Evolutionary conservation across 2,113 vertebrate species (phyloP), one percentile per base, ranked within the genome.

Genomic region (Ptilorrhoa leucosticta): DNA sequence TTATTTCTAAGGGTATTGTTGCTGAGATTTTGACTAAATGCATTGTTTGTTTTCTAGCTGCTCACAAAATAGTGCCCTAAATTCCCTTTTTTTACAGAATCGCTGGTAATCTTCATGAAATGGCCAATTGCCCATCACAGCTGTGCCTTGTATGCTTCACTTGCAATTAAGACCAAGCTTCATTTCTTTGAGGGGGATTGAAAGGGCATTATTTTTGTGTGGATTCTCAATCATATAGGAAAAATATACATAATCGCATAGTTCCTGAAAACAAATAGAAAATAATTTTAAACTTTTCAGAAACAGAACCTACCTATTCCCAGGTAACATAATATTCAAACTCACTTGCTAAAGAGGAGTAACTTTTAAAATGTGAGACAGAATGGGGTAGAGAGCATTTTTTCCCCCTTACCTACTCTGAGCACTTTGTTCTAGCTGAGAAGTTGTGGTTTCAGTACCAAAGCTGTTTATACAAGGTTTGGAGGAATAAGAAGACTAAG

Each of bases 91-190:
- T 83, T 56, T 45, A 51, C 17, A 50, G 92, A 92, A 66, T 92
- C 63, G 40, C 37, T 83, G 53, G 18, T 81, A 75, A 94, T 95
- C 92, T 89, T 92, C 37, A 16, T 60, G 56, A 72, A 79, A 91
- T 80, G 72, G 95, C 83, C 71, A 93, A 75, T 48, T 92, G 94
- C 87, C 71, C 24, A 58, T 82, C 82, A 54, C 93, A 95, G 81
- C 66, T 94, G 85, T 63, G 47, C 44, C 86, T 79, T 58, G 35
- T 79, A 42, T 93, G 90, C 84, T 97, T 95, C 78, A 44, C n/a
- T 96, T 86, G 50, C 61, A 40, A n/a, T 92, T 89, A 86, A 72
- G 76, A 94, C 27, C 44, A 73, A 94, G 54, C 64, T 70, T 51
- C 47, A 45, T 63, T 79, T 96, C 71, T 90, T 47, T 39, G 22